Evolutionary conservation across 2,113 vertebrate species (phyloP).

Genomic region (Dicentrarchus labrax): DNA sequence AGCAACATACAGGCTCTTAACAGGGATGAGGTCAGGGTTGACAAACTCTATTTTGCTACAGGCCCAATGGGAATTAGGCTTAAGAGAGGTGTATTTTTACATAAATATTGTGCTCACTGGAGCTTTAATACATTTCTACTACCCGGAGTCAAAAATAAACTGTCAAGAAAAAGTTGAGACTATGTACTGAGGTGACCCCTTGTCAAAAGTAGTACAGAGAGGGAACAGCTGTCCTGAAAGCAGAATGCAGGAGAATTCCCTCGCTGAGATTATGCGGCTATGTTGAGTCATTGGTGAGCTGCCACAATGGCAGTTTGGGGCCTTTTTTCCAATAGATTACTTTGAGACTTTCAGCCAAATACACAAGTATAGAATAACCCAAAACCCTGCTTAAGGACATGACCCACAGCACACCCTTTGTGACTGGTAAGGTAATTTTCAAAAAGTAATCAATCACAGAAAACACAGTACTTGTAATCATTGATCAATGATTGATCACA

Average conservation of each 20-base stretch:
- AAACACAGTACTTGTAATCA: conserved; percentile 11
- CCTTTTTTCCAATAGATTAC: conserved; percentile 52
- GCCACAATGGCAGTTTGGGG: conserved; percentile 51
- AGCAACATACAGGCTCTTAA: background rate
- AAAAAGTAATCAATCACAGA: conserved; percentile 13
- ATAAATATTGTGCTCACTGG: conserved; percentile 6
- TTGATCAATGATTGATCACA: background rate
- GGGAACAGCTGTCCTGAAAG: conserved; percentile 61
- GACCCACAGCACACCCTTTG: background rate
- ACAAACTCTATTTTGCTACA: background rate
- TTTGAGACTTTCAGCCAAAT: conserved; percentile 48
- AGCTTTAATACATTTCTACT: conserved; percentile 26
- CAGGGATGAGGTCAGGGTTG: background rate
- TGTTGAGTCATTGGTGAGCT: conserved; percentile 57
- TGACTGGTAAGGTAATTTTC: conserved; percentile 8
- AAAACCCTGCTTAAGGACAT: conserved; percentile 28
- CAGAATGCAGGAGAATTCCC: conserved; percentile 47
- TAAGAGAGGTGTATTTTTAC: conserved; percentile 26
- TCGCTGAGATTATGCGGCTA: conserved; percentile 51
- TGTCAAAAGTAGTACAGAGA: conserved; percentile 39
- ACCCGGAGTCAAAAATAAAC: conserved; percentile 30
- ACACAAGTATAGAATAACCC: conserved; percentile 41
- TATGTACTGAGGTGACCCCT: conserved; percentile 53
- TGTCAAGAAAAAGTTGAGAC: conserved; percentile 41
- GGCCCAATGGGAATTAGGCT: background rate